Evolutionary conservation across 2,888 invertebrate species (phyloP), one percentile per base, ranked within the genome.

Genomic region (Pseudococcus viburni): DNA sequence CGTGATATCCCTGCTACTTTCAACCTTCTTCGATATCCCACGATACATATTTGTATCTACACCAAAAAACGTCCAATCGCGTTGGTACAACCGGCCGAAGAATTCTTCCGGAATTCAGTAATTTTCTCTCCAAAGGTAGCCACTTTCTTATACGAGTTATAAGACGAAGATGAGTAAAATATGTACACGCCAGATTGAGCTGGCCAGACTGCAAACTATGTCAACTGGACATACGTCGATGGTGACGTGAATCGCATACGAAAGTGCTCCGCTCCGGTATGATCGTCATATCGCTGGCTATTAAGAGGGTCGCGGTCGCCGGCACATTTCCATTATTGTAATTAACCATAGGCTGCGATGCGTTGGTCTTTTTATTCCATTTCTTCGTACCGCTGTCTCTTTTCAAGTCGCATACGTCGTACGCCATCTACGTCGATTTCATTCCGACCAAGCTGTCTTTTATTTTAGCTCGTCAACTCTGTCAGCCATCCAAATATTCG

Each of bases 401-500:
- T n/a, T 19, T 59, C 59, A 4, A 8, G 26, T 33, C 26, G 3
- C 26, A 33, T 33, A 33, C 26, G 26, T 33, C 26, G 26, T 33
- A 33, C 26, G 26, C 26, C 26, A 33, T 33, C 26, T 33, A 2
- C 26, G 26, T 33, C 26, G 26, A 33, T 33, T 33, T 59, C n/a
- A 1, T 19, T 59, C 5, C 19, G 5, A 6, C 59, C 15, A 15
- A n/a, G 9, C 59, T 59, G 59, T 59, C 19, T 59, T 59, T 59
- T 59, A 59, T 59, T 59, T 19, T 0, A 59, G 19, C 59, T 59
- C 59, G 19, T 59, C 59, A 59, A 19, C 59, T 59, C 59, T 59
- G 59, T 59, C 59, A 59, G 59, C 59, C 59, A 59, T 59, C 59
- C 59, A 59, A 19, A 59, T 59, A 59, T 59, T 19, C 59, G 59